A percentile compares a stretch with the other conserved stretches of the same genome.
Conservation (phyloP, 2,113 vertebrate genomes). For the Kobus ellipsiprymnus region DNA sequence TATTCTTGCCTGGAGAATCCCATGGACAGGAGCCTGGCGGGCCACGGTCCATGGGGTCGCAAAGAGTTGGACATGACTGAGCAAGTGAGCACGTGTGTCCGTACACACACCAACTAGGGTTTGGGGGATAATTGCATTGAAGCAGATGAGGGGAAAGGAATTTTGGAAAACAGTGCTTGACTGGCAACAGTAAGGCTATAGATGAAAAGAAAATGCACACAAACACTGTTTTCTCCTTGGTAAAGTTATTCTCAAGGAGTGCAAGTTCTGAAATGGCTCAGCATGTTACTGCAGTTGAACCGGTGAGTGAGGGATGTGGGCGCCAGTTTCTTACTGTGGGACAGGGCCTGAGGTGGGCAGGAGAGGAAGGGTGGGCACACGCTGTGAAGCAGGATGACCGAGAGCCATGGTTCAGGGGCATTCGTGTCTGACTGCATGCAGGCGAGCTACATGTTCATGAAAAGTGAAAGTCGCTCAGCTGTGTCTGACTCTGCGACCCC, state of each 20-base stretch:
- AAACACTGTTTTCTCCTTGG: rapidly evolving
- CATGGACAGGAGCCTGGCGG: background rate
- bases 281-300: rapidly evolving
- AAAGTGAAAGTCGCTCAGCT: too few species aligned
- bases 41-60: background rate
- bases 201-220: rapidly evolving
- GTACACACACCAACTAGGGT: background rate
- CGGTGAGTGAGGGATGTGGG: rapidly evolving
- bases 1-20: background rate
- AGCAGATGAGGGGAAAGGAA: background rate
- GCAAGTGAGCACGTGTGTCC: background rate
- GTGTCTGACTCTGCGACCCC: too few species aligned
- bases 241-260: background rate
- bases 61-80: background rate
- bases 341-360: rapidly evolving
- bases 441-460: background rate
- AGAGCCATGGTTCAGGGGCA: rapidly evolving
- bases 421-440: rapidly evolving
- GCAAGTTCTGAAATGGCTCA: rapidly evolving
- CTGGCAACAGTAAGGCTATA: background rate
- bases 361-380: rapidly evolving
- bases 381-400: background rate
- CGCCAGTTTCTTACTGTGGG: background rate
- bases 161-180: background rate
- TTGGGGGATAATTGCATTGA: too few species aligned